Conservation (phyloP, 1,140 invertebrate species). For the Metopolophium dirhodum region DNA sequence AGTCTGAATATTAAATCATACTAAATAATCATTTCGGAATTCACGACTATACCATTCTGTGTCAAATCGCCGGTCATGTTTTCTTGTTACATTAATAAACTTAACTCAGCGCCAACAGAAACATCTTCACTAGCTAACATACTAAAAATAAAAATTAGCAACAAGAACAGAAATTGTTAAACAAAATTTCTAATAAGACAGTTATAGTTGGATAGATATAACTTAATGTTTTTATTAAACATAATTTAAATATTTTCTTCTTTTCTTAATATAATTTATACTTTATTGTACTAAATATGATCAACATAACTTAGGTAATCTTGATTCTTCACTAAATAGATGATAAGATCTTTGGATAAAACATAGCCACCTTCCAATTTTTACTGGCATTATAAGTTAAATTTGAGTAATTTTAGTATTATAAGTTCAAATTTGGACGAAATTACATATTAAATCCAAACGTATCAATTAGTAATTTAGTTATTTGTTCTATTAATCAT, state of each 20-base stretch:
- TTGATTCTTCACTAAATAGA: constrained; percentile 79
- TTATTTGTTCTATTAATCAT: no score
- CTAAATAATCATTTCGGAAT: constrained; percentile 83
- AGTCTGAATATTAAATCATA: constrained; percentile 67
- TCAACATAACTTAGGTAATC: constrained; percentile 68
- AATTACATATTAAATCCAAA: no score
- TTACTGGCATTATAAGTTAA: no score
- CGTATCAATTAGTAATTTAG: no score
- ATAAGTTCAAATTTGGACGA: no score
- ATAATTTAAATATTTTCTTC: background rate
- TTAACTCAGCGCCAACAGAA: constrained; percentile 90
- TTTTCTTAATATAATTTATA: no score
- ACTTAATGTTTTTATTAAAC: background rate
- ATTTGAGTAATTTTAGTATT: no score
- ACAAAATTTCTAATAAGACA: background rate
- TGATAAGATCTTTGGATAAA: constrained; percentile 80
- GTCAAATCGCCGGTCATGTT: constrained; percentile 92
- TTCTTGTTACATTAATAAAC: constrained; percentile 81
- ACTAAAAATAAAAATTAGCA: constrained; percentile 66
- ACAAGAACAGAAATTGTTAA: constrained; percentile 5
- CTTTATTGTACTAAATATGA: background rate
- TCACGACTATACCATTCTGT: constrained; percentile 90
- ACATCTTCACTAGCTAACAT: constrained; percentile 91
- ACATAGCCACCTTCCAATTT: constrained; percentile 62
- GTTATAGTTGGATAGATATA: background rate